Base-by-base conservation (phyloP, 1,140 invertebrate genomes). In the Goniozus legneri region DNA sequence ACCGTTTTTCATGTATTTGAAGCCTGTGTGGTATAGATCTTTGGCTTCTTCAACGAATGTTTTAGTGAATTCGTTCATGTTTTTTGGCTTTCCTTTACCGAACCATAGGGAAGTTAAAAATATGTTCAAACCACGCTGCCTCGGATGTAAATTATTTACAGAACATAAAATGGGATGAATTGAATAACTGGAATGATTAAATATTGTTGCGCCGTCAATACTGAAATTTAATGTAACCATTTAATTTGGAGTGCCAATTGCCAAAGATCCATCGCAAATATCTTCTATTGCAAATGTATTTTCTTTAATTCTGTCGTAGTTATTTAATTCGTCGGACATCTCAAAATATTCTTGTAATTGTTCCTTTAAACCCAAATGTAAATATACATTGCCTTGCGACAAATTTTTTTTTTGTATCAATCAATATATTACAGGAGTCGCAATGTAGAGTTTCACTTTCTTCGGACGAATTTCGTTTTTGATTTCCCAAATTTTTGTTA, bases 141-240 rank as follows among this genome's bases (percentile, higher is more conserved):
- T 14, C 3, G 45, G 35, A 14, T 18, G n/a, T 30, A 47, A 37
- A 18, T 60, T 47, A 18, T 54, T 58, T 0, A 60, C 44, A 0
- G 44, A 53, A 16, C 52, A 52, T 16, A 58, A 15, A 8, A 60
- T 24, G 0, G 57, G 54, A 33, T 56, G 40, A 19, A 51, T 13
- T 0, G 52, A 54, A 41, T 13, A 24, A 19, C 35, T 44, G 8
- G 47, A 56, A 14, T 39, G 51, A 22, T 50, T 31, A 34, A 56
- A 58, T 13, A 58, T 30, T 13, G 55, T 52, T 4, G 48, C 47
- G 1, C 50, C 55, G 37, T 60, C 58, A 30, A 54, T 27, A 47
- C 33, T 56, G 19, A 60, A 58, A 52, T 56, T 58, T n/a, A n/a
- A 55, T 15, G 40, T 47, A 14, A 56, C 48, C 39, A 40, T 45